Conservation (phyloP, 2,888 invertebrate genomes). For the Unio delphinus region DNA sequence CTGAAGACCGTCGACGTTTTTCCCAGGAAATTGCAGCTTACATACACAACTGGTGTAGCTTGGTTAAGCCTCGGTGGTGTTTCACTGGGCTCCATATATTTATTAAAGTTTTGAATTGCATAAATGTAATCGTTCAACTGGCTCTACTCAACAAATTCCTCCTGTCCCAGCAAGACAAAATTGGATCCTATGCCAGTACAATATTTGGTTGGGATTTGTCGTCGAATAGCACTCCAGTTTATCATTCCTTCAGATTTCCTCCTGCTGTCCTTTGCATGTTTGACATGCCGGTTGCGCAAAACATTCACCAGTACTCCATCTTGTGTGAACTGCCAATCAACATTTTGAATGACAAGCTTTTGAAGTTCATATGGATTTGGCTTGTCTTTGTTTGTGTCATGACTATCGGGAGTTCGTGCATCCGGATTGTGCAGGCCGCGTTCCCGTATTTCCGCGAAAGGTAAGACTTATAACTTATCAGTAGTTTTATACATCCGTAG, state of each 20-base stretch:
- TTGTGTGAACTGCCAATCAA: constrained; percentile 25
- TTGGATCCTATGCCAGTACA: too few species aligned
- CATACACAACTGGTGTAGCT: constrained; percentile 25
- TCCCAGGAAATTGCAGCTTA: constrained; percentile 25
- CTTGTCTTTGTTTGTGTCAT: constrained; percentile 23
- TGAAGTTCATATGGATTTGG: constrained; percentile 34
- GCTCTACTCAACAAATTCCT: constrained; percentile 15
- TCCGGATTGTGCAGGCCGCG: constrained; percentile 14
- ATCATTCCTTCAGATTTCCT: constrained; percentile 14
- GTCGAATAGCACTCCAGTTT: constrained; percentile 14
- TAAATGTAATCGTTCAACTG: constrained; percentile 24
- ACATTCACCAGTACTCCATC: constrained; percentile 10
- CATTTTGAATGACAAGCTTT: constrained; percentile 20
- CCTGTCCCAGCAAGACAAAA: too few species aligned
- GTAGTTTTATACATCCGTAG: too few species aligned
- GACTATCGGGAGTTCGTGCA: constrained; percentile 18
- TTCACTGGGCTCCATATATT: constrained; percentile 25
- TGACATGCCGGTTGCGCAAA: constrained; percentile 1
- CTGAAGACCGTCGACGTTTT: constrained; percentile 18
- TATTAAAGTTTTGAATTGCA: constrained; percentile 21
- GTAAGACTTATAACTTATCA: constrained; percentile 8
- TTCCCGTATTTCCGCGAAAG: constrained; percentile 24
- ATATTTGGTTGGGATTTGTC: too few species aligned
- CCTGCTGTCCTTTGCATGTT: constrained; percentile 19
- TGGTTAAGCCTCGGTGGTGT: constrained; percentile 23